These are phyloP conservation scores for Belonocnema kinseyi DNA, from an alignment of 1,140 invertebrate species.

Conservation along the genomic window DNA sequence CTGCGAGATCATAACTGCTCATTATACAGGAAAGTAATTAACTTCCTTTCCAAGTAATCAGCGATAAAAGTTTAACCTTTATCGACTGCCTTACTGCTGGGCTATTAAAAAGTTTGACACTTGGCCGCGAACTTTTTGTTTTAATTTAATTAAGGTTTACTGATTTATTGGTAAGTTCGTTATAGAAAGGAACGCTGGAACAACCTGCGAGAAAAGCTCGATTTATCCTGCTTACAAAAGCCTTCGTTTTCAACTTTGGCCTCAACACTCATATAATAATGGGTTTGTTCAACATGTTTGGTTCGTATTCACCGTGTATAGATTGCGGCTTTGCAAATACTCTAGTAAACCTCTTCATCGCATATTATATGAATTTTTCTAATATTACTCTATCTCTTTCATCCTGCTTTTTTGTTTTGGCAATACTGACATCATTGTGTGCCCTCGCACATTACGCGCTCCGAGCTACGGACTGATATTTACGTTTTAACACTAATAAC, in stretches of 20 bases:
- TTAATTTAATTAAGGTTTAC: constrained; percentile 23
- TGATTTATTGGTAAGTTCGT: constrained; percentile 23
- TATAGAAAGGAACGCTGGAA: background rate
- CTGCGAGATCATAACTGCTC: background rate
- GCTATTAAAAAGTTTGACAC: constrained; percentile 21
- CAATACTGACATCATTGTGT: constrained; percentile 49
- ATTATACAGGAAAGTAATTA: constrained; percentile 28
- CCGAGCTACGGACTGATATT: constrained; percentile 53
- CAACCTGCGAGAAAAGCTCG: background rate
- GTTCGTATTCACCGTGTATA: too few species aligned
- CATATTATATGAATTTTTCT: background rate
- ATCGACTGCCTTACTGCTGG: constrained; percentile 21
- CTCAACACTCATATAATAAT: background rate
- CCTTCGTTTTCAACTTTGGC: background rate
- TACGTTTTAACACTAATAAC: constrained; percentile 60
- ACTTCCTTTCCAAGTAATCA: constrained; percentile 17
- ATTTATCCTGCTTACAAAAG: constrained; percentile 13
- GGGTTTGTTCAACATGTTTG: background rate
- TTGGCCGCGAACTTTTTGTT: constrained; percentile 7
- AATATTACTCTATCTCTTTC: background rate
- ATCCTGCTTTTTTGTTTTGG: constrained; percentile 46
- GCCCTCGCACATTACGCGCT: constrained; percentile 46
- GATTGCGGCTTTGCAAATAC: too few species aligned
- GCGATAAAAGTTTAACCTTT: constrained; percentile 29
- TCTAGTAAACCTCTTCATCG: background rate